Evolutionary conservation across 2,113 vertebrate genomes (phyloP), one percentile per base, ranked within the genome.

Genomic region (Anas platyrhynchos): DNA sequence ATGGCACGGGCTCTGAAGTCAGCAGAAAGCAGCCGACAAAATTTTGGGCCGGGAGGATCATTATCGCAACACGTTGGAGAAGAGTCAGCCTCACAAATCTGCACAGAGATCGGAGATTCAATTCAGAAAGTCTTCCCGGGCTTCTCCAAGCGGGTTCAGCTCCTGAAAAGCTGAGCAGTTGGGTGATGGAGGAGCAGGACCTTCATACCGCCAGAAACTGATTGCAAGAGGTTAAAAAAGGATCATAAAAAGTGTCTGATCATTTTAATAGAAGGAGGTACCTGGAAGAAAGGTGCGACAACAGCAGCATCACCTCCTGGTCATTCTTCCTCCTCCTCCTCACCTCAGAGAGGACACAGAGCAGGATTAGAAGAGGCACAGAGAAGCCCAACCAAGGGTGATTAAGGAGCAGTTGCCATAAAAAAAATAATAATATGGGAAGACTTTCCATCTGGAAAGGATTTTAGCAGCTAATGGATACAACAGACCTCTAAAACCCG

Each of bases 261-360:
- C 56, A 26, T 59, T 25, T n/a, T 38, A 25, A 44, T 1, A n/a
- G 38, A 50, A 27, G 15, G 10, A 7, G 3, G 34, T 50, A 43
- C 65, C 59, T 8, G n/a, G 71, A 36, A 56, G 48, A 73, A 67
- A 68, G 38, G 77, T 25, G 54, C n/a, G 41, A 72, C 23, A 38
- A 72, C 23, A 31, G 3, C 66, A 61, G 9, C 4, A 31, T 38
- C 59, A 34, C 73, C 26, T 12, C 3, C 80, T 26, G 52, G 41
- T 43, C 50, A 41, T 41, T 41, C 31, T 81, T 65, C 63, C 63
- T 50, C 52, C 9, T 22, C 65, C 41, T 62, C 67, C 29, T 11
- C 50, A 16, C 8, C 86, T 44, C 46, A 13, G 26, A 26, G 1
- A 26, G 50, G 23, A n/a, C 12, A 2, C 0, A 0, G 25, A 41